Conservation (phyloP, 2,113 vertebrate species). For the Octodon degus region DNA sequence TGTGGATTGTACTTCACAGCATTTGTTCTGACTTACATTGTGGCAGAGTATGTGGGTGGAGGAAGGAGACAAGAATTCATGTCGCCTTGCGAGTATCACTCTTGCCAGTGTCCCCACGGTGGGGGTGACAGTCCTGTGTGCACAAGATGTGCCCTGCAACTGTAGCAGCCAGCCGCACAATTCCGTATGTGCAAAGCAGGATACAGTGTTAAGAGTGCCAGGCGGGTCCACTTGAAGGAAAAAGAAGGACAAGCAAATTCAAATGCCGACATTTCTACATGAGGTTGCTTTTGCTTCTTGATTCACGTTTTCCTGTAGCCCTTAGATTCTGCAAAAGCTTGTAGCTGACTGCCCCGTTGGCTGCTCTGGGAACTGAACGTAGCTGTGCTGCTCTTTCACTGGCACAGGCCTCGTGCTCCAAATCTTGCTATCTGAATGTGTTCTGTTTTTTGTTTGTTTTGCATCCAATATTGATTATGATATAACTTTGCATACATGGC, state of each 20-base stretch:
- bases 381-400: not conserved
- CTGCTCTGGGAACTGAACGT: not conserved
- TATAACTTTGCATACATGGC: not conserved
- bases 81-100: too few relatives aligned
- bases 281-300: not conserved
- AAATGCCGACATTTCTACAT: not conserved
- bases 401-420: not conserved
- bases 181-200: not conserved
- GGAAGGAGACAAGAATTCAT: not conserved
- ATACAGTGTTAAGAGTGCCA: not conserved
- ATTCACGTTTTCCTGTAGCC: not conserved
- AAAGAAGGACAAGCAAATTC: not conserved
- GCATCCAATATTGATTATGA: not conserved
- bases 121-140: not conserved
- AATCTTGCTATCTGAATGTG: not conserved
- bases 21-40: not conserved
- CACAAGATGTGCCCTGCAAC: too few relatives aligned
- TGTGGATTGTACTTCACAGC: not conserved
- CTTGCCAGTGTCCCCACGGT: not conserved
- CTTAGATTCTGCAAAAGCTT: not conserved
- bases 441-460: not conserved
- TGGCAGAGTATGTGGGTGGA: not conserved
- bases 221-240: not conserved
- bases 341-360: accelerated
- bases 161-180: not conserved